These are phyloP conservation scores for Drosophila serrata DNA, from an alignment of 1,140 invertebrate genomes.

Conservation along the genomic window DNA sequence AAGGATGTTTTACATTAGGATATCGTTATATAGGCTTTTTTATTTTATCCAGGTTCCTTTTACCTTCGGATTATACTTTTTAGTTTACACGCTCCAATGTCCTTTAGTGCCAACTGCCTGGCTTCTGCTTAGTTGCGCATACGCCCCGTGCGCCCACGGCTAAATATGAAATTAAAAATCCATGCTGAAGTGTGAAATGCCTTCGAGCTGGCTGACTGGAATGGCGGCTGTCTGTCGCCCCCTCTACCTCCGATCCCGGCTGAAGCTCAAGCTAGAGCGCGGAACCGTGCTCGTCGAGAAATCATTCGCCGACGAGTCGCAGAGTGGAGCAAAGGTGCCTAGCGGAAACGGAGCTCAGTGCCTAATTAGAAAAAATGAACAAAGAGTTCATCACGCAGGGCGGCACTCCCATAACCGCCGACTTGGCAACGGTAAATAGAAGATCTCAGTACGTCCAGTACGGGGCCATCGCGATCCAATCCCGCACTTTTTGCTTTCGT, in stretches of 20 bases:
- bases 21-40: neutral
- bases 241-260: slow-evolving; percentile 38
- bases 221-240: slow-evolving; percentile 53
- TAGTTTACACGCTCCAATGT: slow-evolving; percentile 32
- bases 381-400: slow-evolving; percentile 85
- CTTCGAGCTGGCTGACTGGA: slow-evolving; percentile 52
- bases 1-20: neutral
- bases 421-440: slow-evolving; percentile 88
- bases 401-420: slow-evolving; percentile 89
- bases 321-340: slow-evolving; percentile 68
- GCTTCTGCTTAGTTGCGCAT: slow-evolving; percentile 49
- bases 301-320: slow-evolving; percentile 74
- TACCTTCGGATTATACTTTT: neutral
- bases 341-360: slow-evolving; percentile 72
- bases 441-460: neutral
- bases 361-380: slow-evolving; percentile 67
- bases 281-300: slow-evolving; percentile 31
- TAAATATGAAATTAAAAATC: slow-evolving; percentile 84
- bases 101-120: slow-evolving; percentile 26
- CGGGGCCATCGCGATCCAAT: slow-evolving; percentile 8
- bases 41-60: too few species aligned
- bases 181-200: slow-evolving; percentile 80
- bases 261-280: slow-evolving; percentile 8
- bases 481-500: slow-evolving; percentile 7
- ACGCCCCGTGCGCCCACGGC: slow-evolving; percentile 54